These are phyloP conservation scores for Miniopterus natalensis DNA, from an alignment of 2,113 vertebrate species.

Conservation along the genomic window DNA sequence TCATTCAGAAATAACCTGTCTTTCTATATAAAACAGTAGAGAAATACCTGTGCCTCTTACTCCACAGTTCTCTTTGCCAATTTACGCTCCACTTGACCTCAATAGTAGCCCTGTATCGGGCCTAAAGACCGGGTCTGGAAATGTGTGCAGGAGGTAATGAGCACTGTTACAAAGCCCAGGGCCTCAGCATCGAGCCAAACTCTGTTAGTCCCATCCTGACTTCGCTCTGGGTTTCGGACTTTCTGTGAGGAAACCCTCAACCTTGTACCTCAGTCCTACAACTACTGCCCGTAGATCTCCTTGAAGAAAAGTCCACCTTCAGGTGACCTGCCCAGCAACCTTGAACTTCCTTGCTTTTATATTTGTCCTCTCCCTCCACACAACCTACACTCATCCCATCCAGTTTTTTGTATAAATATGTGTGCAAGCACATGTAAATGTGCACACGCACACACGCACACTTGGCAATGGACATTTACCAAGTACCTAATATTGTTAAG, in stretches of 20 bases:
- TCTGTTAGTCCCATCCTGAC: neutral
- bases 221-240: neutral
- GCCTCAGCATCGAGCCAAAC: neutral
- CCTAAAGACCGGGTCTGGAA: neutral
- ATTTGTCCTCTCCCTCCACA: neutral
- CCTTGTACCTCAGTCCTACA: neutral
- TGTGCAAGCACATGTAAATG: fast-evolving
- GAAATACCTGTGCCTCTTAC: neutral
- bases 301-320: neutral
- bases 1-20: neutral
- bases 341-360: neutral
- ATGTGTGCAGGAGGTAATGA: neutral
- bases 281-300: neutral
- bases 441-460: neutral
- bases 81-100: neutral
- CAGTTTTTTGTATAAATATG: neutral
- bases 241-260: neutral
- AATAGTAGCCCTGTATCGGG: neutral
- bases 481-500: neutral
- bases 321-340: neutral
- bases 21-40: neutral
- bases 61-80: neutral
- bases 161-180: neutral
- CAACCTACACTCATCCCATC: neutral
- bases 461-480: neutral